These are phyloP conservation scores for Pachyseris speciosa DNA, from an alignment of 64 coral and sea anemone genomes.

Conservation along the genomic window DNA sequence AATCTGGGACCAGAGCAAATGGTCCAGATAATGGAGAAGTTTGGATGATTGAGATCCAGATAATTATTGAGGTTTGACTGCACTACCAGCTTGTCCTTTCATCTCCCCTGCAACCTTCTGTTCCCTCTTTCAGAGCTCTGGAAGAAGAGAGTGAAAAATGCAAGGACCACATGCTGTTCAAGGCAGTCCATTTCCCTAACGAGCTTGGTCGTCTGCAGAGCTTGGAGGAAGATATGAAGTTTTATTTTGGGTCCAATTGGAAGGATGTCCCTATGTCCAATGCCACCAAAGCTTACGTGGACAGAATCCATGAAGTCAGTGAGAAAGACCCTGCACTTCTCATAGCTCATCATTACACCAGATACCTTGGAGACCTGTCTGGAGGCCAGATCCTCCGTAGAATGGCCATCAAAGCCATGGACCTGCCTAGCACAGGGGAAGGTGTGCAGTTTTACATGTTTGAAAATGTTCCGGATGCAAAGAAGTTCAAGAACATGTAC, in stretches of 20 bases:
- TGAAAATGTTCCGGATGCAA: constrained; percentile 77
- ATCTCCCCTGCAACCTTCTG: too few species aligned
- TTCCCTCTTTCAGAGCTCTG: constrained; percentile 67
- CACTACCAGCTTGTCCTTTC: too few species aligned
- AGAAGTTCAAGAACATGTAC: constrained; percentile 93
- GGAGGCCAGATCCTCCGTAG: constrained; percentile 92
- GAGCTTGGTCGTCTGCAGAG: constrained; percentile 73
- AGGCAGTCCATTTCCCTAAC: constrained; percentile 85
- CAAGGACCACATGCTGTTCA: constrained; percentile 78
- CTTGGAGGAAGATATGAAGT: constrained; percentile 87
- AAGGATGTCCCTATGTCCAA: constrained; percentile 67
- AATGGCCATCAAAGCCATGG: constrained; percentile 87
- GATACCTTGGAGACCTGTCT: constrained; percentile 93
- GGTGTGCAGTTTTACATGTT: constrained; percentile 92
- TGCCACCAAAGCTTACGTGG: constrained; percentile 90
- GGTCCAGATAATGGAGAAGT: too few species aligned
- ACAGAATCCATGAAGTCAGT: constrained; percentile 80
- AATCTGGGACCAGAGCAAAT: too few species aligned
- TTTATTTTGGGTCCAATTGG: constrained; percentile 94
- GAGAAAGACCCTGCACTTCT: constrained; percentile 82
- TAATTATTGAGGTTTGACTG: too few species aligned
- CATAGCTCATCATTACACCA: constrained; percentile 94
- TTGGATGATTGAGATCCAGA: too few species aligned
- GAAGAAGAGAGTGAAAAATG: constrained; percentile 90
- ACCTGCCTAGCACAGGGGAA: constrained; percentile 82